phyloP scores from a whole-genome alignment of 2,797 vertebrate species.

The Rhodeus uyekii region DNA sequence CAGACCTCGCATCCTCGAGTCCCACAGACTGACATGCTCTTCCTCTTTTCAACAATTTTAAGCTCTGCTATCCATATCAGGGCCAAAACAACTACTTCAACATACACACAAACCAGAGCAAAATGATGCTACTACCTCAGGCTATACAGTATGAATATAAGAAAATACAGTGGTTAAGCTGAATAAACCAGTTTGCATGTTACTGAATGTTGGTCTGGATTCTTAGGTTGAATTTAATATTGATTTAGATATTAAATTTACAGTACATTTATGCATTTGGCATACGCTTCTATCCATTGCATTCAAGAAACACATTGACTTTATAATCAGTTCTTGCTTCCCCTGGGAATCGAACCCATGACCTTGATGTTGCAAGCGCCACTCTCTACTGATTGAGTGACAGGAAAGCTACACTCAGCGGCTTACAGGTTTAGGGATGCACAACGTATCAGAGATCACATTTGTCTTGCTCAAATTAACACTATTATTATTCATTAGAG shows the following conservation, averaged over 20 bases:
- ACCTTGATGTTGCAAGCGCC: too few species aligned
- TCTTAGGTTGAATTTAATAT: too few species aligned
- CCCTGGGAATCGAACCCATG: too few species aligned
- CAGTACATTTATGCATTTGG: too few species aligned
- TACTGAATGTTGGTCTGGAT: not conserved
- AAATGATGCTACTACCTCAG: not conserved
- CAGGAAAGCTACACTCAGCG: not conserved
- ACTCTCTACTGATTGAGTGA: too few species aligned
- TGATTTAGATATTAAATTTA: too few species aligned
- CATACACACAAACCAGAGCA: not conserved
- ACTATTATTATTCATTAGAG: not conserved
- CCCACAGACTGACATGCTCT: conserved; percentile 25
- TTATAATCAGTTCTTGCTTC: too few species aligned
- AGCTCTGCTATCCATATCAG: conserved; percentile 7
- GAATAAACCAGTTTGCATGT: not conserved
- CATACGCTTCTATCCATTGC: too few species aligned
- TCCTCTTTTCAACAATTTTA: not conserved
- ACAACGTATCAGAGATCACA: not conserved
- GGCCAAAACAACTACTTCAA: not conserved
- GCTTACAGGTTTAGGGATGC: not conserved
- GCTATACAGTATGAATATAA: not conserved
- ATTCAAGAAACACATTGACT: too few species aligned
- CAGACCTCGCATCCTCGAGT: conserved; percentile 58
- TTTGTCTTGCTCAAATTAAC: not conserved
- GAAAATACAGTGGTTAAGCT: not conserved